These are phyloP conservation scores for Camponotus fellah DNA, from an alignment of 2,888 invertebrate species.

Conservation along the genomic window DNA sequence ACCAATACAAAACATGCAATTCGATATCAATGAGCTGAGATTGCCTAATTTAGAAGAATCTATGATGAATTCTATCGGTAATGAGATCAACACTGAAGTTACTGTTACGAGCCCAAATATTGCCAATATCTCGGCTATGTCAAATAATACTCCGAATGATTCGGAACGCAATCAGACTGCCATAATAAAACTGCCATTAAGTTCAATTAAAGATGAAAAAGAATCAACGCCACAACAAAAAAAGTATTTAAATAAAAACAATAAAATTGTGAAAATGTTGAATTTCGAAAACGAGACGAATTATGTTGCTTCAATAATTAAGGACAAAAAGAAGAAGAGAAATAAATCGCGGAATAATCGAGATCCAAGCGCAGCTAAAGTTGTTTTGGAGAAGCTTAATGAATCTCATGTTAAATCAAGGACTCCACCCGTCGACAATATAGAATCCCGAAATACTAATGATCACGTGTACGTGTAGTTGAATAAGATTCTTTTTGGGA, in stretches of 20 bases:
- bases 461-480: slow-evolving; percentile 58
- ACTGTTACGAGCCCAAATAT: slow-evolving; percentile 70
- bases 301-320: not conserved
- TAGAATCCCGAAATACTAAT: slow-evolving; percentile 1
- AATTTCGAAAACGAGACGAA: not conserved
- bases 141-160: slow-evolving; percentile 49
- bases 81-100: slow-evolving; percentile 74
- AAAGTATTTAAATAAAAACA: slow-evolving; percentile 12
- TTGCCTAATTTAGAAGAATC: slow-evolving; percentile 74
- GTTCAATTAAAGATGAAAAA: slow-evolving; percentile 43
- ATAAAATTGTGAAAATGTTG: not conserved
- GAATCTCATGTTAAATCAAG: slow-evolving; percentile 64
- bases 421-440: slow-evolving; percentile 44
- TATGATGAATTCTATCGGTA: not conserved
- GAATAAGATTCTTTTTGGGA: not conserved
- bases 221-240: slow-evolving; percentile 1
- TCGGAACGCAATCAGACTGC: slow-evolving; percentile 34
- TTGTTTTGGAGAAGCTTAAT: slow-evolving; percentile 80
- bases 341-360: slow-evolving; percentile 61
- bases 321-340: not conserved
- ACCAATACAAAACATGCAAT: slow-evolving; percentile 65
- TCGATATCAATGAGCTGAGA: slow-evolving; percentile 78
- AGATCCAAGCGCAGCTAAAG: slow-evolving; percentile 81
- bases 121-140: slow-evolving; percentile 38
- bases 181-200: slow-evolving; percentile 58